phyloP scores from a whole-genome alignment of 1,140 invertebrate species.

The Drosophila sproati region DNA sequence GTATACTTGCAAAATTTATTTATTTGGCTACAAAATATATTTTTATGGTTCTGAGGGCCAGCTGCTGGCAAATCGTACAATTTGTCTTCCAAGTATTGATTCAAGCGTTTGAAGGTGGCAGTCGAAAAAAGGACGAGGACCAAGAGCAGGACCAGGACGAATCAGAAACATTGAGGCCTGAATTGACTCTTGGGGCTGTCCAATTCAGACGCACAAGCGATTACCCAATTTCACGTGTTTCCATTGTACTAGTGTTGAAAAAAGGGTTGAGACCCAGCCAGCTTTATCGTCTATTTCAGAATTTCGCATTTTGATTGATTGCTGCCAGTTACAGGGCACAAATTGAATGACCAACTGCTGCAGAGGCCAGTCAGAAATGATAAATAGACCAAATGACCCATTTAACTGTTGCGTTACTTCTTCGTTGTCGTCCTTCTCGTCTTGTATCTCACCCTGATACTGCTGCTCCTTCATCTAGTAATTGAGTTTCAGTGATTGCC shows the following conservation, averaged over 20 bases:
- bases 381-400: slow-evolving; percentile 57
- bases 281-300: slow-evolving; percentile 17
- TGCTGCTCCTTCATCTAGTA: slow-evolving; percentile 7
- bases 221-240: slow-evolving; percentile 51
- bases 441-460: background rate
- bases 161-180: background rate
- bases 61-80: slow-evolving; percentile 29
- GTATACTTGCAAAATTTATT: slow-evolving; percentile 31
- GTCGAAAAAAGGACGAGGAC: background rate
- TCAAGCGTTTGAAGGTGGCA: slow-evolving; percentile 1
- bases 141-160: background rate
- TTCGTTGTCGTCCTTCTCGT: background rate
- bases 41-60: slow-evolving; percentile 16
- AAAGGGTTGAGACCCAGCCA: slow-evolving; percentile 28
- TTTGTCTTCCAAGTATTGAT: slow-evolving; percentile 46
- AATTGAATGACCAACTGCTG: slow-evolving; percentile 57
- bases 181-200: slow-evolving; percentile 32
- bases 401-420: slow-evolving; percentile 51
- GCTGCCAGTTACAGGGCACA: slow-evolving; percentile 51
- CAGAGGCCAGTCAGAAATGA: slow-evolving; percentile 48
- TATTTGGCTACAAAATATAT: slow-evolving; percentile 42
- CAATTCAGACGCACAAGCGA: slow-evolving; percentile 35
- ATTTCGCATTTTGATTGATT: slow-evolving; percentile 52
- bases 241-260: slow-evolving; percentile 24
- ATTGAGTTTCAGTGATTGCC: slow-evolving; percentile 37